Evolutionary conservation across 2,113 vertebrate genomes (phyloP).

Genomic region (Thunnus thynnus): DNA sequence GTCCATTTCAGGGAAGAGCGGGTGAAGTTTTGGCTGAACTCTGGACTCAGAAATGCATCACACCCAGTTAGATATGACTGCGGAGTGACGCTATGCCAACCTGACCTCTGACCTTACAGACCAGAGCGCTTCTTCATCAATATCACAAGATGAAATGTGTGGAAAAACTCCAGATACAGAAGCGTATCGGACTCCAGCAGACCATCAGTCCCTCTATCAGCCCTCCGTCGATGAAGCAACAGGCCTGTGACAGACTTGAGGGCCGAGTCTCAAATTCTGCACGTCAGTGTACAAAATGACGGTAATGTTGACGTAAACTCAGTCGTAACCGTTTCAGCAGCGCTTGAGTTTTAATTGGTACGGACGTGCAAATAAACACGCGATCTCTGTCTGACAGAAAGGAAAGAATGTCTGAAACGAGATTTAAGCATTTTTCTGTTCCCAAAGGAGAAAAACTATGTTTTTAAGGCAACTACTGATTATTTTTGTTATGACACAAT

Average conservation of each 20-base stretch:
- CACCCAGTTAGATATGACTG: conserved; percentile 37
- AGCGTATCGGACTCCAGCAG: background rate
- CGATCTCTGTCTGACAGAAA: too few species aligned
- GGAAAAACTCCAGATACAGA: conserved; percentile 20
- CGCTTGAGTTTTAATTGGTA: background rate
- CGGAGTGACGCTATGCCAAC: background rate
- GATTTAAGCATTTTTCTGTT: too few species aligned
- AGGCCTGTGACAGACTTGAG: conserved; percentile 51
- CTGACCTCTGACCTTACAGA: conserved; percentile 15
- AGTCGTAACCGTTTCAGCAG: background rate
- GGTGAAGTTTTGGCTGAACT: background rate
- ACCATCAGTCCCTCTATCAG: background rate
- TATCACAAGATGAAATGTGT: conserved; percentile 54
- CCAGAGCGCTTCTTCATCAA: background rate
- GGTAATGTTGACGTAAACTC: background rate
- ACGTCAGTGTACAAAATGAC: conserved; percentile 40
- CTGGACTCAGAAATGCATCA: background rate
- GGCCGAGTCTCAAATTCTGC: conserved; percentile 57
- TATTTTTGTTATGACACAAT: too few species aligned
- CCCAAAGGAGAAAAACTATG: too few species aligned
- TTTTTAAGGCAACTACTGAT: too few species aligned
- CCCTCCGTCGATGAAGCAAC: conserved; percentile 16
- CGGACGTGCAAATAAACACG: too few species aligned
- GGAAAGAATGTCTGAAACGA: too few species aligned
- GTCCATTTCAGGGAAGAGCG: background rate